Evolutionary conservation across 2,888 invertebrate genomes (phyloP), one percentile per base, ranked within the genome.

Genomic region (Caenorhabditis angaria): DNA sequence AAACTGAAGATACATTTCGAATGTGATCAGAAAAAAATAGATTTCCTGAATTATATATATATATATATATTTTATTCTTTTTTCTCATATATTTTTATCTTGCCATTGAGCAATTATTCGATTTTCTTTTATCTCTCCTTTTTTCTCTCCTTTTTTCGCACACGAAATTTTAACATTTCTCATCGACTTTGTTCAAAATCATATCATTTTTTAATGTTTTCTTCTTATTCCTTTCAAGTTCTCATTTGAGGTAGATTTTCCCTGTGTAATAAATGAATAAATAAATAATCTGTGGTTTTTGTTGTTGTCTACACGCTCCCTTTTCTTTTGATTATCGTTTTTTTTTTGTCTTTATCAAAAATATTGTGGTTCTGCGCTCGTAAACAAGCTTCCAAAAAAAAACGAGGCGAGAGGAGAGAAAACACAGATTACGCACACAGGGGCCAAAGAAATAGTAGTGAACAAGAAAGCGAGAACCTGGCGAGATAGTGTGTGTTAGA

Each of bases 121-220:
- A 18, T 6, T 10, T 41, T 41, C 18, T 41, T 41, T 41, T 18
- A 41, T 41, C 18, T 8, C 41, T 41, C 14, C 10, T 14, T 10
- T 41, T 41, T 41, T 41, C 14, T 12, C 41, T 12, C 14, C 3
- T 41, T 14, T 2, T 41, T 18, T 18, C 32, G 12, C 12, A 32
- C 12, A 32, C 18, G 14, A 12, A 12, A 41, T 41, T 41, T 41
- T 41, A 24, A 24, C 24, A 50, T 24, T 50, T 50, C 50, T 50
- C 50, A 50, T 50, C 50, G 50, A 50, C 24, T 50, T 50, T 20
- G 22, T 50, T 50, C 50, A 50, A 41, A 50, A 22, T 50, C 50
- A 50, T 50, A 50, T 50, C 50, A 50, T n/a, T n/a, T n/a, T n/a
- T n/a, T n/a, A n/a, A n/a, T n/a, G 4, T 48, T 14, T 20, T 50